Evolutionary conservation across 1,140 invertebrate genomes (phyloP).

Genomic region (Magallana angulata): DNA sequence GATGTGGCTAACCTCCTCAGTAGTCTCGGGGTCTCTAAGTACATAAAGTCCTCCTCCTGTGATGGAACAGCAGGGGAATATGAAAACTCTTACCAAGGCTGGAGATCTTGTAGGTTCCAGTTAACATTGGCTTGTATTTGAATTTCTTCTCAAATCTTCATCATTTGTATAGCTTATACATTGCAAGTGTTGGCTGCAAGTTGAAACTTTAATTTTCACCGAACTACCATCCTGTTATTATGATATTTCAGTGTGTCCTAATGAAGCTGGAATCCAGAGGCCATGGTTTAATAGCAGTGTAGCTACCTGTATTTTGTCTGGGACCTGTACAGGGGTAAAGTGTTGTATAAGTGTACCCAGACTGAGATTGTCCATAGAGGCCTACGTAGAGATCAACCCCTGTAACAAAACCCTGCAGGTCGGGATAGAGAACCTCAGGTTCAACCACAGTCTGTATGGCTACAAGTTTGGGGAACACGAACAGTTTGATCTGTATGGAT

Average conservation of each 20-base stretch:
- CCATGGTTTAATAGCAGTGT: conserved; percentile 32
- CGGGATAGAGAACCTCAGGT: conserved; percentile 49
- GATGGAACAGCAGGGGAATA: background rate
- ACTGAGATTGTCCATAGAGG: conserved; percentile 55
- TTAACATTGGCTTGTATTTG: no score
- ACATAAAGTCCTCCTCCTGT: conserved; percentile 11
- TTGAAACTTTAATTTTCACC: background rate
- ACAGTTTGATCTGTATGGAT: conserved; percentile 50
- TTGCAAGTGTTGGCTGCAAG: background rate
- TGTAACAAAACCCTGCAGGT: conserved; percentile 57
- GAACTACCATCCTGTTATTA: background rate
- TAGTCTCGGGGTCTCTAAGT: background rate
- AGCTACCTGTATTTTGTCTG: conserved; percentile 47
- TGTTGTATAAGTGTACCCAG: conserved; percentile 57
- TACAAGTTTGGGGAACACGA: conserved; percentile 50
- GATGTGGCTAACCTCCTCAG: background rate
- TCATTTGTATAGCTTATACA: background rate
- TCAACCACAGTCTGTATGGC: conserved; percentile 55
- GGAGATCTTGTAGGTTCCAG: conserved; percentile 26
- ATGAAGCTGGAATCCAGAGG: background rate
- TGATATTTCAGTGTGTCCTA: conserved; percentile 46
- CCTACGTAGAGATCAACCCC: conserved; percentile 52
- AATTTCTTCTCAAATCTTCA: background rate
- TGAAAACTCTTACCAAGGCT: conserved; percentile 22
- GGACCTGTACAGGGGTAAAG: conserved; percentile 57